Percentiles rank a stretch among this genome's conserved stretches.
These are phyloP conservation scores for Muntiacus reevesi DNA, from an alignment of 2,113 vertebrate species.

Conservation along the genomic window DNA sequence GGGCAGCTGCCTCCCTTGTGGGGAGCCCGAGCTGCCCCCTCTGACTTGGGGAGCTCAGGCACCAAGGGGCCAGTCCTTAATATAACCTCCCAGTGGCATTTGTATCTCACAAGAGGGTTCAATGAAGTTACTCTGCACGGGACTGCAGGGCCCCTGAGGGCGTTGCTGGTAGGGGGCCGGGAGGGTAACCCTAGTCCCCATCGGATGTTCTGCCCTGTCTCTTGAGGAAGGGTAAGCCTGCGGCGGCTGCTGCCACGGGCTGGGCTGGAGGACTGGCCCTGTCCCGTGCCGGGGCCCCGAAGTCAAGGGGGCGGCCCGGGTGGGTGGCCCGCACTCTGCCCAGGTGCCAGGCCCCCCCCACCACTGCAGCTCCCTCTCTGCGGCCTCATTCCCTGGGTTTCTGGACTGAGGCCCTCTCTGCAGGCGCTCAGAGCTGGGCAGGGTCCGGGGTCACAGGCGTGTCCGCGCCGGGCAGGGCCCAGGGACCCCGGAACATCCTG, in stretches of 20 bases:
- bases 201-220: accelerated
- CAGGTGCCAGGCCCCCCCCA: not conserved
- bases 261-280: not conserved
- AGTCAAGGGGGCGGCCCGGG: accelerated
- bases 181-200: accelerated
- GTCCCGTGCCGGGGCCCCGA: not conserved
- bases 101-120: not conserved
- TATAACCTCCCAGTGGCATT: not conserved
- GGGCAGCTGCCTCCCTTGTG: not conserved
- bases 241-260: accelerated
- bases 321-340: accelerated
- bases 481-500: accelerated
- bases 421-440: not conserved
- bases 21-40: not conserved
- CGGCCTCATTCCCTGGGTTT: not conserved
- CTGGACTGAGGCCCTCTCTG: not conserved
- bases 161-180: not conserved
- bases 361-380: not conserved
- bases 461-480: not conserved
- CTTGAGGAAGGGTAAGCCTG: too few species aligned
- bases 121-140: not conserved
- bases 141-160: not conserved
- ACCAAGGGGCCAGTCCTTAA: too few species aligned
- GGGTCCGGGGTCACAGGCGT: not conserved
- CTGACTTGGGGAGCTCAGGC: not conserved